A percentile compares a stretch with the other conserved stretches of the same genome.
These are phyloP conservation scores for Cinclus mexicanus DNA, from an alignment of 2,113 vertebrate species.

Conservation along the genomic window DNA sequence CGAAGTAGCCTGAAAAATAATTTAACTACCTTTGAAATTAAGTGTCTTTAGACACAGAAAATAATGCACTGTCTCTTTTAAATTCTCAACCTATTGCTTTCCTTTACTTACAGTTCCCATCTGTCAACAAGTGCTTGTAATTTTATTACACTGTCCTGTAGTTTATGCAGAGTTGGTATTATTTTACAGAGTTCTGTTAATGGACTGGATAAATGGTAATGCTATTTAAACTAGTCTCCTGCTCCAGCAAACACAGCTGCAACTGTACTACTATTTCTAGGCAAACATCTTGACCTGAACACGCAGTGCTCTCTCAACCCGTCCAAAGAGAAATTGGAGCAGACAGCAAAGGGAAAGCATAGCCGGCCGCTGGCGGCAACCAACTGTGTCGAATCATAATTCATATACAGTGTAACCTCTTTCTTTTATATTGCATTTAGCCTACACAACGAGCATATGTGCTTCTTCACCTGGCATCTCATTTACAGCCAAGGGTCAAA, in stretches of 20 bases:
- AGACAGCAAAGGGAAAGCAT: constrained; percentile 80
- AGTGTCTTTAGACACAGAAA: constrained; percentile 32
- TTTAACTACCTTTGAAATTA: neutral
- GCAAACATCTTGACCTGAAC: constrained; percentile 84
- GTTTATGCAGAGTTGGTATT: constrained; percentile 81
- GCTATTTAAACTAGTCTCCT: constrained; percentile 85
- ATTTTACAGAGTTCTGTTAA: constrained; percentile 89
- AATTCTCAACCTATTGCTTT: constrained; percentile 61
- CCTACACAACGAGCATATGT: constrained; percentile 65
- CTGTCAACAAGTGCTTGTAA: constrained; percentile 79
- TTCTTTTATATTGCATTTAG: constrained; percentile 72
- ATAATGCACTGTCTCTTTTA: constrained; percentile 62
- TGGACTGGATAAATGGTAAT: constrained; percentile 84
- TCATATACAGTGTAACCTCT: constrained; percentile 75
- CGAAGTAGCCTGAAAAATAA: neutral
- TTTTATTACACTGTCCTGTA: constrained; percentile 82
- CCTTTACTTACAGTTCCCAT: constrained; percentile 77
- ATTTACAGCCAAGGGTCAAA: constrained; percentile 74
- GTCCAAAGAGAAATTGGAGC: constrained; percentile 80
- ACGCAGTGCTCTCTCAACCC: constrained; percentile 66
- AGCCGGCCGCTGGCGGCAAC: constrained; percentile 70
- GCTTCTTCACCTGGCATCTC: constrained; percentile 77
- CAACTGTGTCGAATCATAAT: constrained; percentile 80
- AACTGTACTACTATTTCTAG: constrained; percentile 82
- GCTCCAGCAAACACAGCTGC: constrained; percentile 84